These are phyloP conservation scores for Linnaemya tessellans DNA, from an alignment of 2,888 invertebrate species.

Conservation along the genomic window DNA sequence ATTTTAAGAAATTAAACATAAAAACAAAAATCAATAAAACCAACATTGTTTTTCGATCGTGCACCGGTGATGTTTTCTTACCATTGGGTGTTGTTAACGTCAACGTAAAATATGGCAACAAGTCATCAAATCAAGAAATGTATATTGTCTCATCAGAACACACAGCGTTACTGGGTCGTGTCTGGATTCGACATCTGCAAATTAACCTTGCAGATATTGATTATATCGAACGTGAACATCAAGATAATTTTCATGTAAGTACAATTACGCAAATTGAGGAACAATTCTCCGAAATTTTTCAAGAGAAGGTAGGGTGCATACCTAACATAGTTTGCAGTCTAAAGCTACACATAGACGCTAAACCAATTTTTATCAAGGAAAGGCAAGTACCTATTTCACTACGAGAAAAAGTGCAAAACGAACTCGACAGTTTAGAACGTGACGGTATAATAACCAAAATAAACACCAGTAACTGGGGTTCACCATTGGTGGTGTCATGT, in stretches of 20 bases:
- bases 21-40: conserved; percentile 4
- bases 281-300: too few relatives aligned
- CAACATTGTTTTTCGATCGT: neutral
- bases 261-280: too few relatives aligned
- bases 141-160: neutral
- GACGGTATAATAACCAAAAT: too few relatives aligned
- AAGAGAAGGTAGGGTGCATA: too few relatives aligned
- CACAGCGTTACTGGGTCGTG: neutral
- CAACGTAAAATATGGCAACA: neutral
- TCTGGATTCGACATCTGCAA: conserved; percentile 1
- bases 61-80: neutral
- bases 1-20: conserved; percentile 23
- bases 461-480: too few relatives aligned
- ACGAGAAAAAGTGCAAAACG: too few relatives aligned
- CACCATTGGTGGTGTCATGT: too few relatives aligned
- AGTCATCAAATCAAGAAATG: neutral
- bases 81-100: neutral
- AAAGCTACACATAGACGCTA: too few relatives aligned
- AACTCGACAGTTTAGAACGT: too few relatives aligned
- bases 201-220: neutral
- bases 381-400: too few relatives aligned
- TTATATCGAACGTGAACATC: neutral
- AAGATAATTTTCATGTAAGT: neutral
- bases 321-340: too few relatives aligned
- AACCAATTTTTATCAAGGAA: too few relatives aligned